These are phyloP conservation scores for Andricus grossulariae DNA, from an alignment of 1,140 invertebrate genomes.

Conservation along the genomic window DNA sequence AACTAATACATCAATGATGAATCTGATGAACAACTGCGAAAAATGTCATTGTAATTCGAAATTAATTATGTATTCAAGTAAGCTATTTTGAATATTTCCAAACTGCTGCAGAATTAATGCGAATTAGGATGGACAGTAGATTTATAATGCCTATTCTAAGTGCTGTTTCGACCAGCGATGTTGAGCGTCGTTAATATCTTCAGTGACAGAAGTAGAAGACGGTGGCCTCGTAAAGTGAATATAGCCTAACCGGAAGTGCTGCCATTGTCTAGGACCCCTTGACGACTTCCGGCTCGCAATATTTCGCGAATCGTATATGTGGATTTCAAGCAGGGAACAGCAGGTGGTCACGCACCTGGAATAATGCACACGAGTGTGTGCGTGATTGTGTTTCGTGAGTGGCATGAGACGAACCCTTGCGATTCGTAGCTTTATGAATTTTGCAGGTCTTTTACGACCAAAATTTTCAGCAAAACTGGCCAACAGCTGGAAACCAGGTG, in stretches of 20 bases:
- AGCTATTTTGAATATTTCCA: no score
- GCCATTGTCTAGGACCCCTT: slow-evolving; percentile 63
- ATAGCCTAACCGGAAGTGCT: slow-evolving; percentile 60
- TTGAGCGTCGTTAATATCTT: slow-evolving; percentile 49
- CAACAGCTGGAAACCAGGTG: slow-evolving; percentile 67
- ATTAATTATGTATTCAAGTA: no score
- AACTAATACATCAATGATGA: no score
- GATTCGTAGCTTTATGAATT: background rate
- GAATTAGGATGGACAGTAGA: slow-evolving; percentile 29
- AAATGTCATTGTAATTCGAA: no score
- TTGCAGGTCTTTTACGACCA: slow-evolving; percentile 30
- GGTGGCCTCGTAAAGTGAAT: slow-evolving; percentile 48
- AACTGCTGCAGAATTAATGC: no score
- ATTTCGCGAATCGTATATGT: slow-evolving; percentile 62
- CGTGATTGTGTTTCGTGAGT: slow-evolving; percentile 39
- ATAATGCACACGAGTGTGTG: slow-evolving; percentile 37
- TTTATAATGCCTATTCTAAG: slow-evolving; percentile 31
- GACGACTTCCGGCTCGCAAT: slow-evolving; percentile 63
- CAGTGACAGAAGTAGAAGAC: slow-evolving; percentile 40
- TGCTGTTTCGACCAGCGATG: slow-evolving; percentile 39
- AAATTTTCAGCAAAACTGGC: slow-evolving; percentile 39
- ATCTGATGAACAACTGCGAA: no score
- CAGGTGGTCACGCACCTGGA: slow-evolving; percentile 70
- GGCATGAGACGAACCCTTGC: slow-evolving; percentile 34
- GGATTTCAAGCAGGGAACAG: slow-evolving; percentile 59